Evolutionary conservation across 2,888 invertebrate species (phyloP), one percentile per base, ranked within the genome.

Genomic region (Timandra comae): DNA sequence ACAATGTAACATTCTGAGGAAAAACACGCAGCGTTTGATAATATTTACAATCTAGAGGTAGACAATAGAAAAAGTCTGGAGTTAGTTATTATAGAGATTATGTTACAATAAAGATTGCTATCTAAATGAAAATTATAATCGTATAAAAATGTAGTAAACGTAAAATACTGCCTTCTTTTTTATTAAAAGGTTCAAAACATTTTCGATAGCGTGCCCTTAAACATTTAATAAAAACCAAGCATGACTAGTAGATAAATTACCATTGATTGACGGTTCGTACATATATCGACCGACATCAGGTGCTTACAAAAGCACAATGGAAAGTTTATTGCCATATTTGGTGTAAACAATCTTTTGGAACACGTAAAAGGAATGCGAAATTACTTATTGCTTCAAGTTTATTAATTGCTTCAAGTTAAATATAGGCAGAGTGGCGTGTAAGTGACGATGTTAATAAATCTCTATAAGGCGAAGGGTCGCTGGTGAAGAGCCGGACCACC

Each of bases 391-490:
- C 19, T 16, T 30, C 20, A 25, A 31, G 35, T 43, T 43, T 33
- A 38, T 40, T 46, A 38, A 43, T 41, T 41, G 27, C 22, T 25
- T 8, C 27, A 23, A 27, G 34, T 36, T 38, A 36, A 41, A 39
- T 39, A 47, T 31, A 35, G 29, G 29, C 39, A 36, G 33, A 31
- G 21, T 13, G 29, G 12, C 33, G 28, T 38, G 35, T 35, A 31
- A 32, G 38, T 39, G 49, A 52, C 40, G 48, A 40, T 41, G 41
- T 49, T 46, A 43, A 58, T 59, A 58, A 63, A 56, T 60, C 63
- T 46, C 30, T 44, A 44, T 41, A 44, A 43, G 67, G 68, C 44
- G 62, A 58, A 57, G 64, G 65, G 63, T 66, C 64, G 63, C 41
- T 52, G 7, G 9, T 22, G 22, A 34, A 19, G 19, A 34, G 42